phyloP scores from a whole-genome alignment of 2,888 invertebrate species.

The Nephrotoma appendiculata region DNA sequence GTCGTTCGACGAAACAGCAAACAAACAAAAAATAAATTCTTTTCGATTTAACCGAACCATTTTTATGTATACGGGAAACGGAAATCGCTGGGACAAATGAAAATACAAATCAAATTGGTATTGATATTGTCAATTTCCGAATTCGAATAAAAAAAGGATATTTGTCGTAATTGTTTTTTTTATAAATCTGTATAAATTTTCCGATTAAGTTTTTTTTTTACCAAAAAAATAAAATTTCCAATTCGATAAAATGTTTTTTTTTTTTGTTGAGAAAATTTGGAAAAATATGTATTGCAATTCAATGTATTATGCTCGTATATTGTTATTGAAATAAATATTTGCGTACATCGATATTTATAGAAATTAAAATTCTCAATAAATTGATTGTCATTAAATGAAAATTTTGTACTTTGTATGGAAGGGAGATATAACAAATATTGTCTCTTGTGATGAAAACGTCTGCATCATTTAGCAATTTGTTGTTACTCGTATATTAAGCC shows the following conservation, averaged over 20 bases:
- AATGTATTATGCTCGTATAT: neutral
- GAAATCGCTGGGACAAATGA: neutral
- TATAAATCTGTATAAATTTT: neutral
- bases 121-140: constrained; percentile 4
- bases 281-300: neutral
- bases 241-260: neutral
- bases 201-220: neutral
- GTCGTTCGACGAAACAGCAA: too few species aligned
- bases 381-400: neutral
- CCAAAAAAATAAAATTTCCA: neutral
- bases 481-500: neutral
- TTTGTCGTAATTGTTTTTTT: neutral
- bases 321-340: neutral
- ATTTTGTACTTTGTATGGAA: neutral
- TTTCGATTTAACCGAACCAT: neutral
- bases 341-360: neutral
- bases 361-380: neutral
- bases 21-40: neutral
- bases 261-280: neutral
- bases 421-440: neutral
- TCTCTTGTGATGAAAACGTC: neutral
- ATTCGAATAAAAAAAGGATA: neutral
- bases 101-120: constrained; percentile 4
- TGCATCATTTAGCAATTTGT: neutral
- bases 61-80: neutral